Evolutionary conservation across 2,888 invertebrate genomes (phyloP), one percentile per base, ranked within the genome.

Genomic region (Ligdia adustata): DNA sequence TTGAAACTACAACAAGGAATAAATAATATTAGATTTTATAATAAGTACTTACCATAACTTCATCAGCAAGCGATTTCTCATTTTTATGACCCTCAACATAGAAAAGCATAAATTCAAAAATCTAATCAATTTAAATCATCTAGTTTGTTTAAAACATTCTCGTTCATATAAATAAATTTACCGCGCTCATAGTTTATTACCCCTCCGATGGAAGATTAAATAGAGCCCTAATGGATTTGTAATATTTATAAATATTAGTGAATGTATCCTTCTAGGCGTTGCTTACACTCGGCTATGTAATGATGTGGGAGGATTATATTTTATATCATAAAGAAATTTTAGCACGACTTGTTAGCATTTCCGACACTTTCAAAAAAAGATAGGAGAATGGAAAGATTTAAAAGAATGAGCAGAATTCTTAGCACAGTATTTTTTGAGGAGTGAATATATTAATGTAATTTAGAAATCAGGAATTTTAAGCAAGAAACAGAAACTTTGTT

Each of bases 231-330:
- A 54, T 52, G 42, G 38, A 49, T 37, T 52, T 24, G 18, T 24
- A 29, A 39, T 49, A 35, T 41, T 40, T 45, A 49, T 54, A 50
- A 48, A 56, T 42, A 54, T 42, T 49, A 15, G 44, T 18, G 5
- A 39, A 48, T 26, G n/a, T n/a, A n/a, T n/a, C 4, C 13, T 39
- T 34, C 29, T 14, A 9, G 35, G 38, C 1, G 9, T 20, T 38
- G 29, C 22, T 9, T n/a, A 20, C 7, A 9, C 13, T 15, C 12
- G 3, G 2, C 12, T 12, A 9, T 5, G 24, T 24, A 31, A 31
- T 24, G 13, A 24, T 9, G 22, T 44, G 22, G 9, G 11, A 18
- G 7, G 18, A 15, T 22, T 11, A 13, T 18, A 3, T 1, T 18
- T 9, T 27, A 9, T 5, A 24, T 31, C 31, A 31, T 15, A 16